A percentile compares a stretch with the other conserved stretches of the same genome.
Evolutionary conservation across 2,797 vertebrate genomes (phyloP).

Genomic region (Anabacerthia variegaticeps): DNA sequence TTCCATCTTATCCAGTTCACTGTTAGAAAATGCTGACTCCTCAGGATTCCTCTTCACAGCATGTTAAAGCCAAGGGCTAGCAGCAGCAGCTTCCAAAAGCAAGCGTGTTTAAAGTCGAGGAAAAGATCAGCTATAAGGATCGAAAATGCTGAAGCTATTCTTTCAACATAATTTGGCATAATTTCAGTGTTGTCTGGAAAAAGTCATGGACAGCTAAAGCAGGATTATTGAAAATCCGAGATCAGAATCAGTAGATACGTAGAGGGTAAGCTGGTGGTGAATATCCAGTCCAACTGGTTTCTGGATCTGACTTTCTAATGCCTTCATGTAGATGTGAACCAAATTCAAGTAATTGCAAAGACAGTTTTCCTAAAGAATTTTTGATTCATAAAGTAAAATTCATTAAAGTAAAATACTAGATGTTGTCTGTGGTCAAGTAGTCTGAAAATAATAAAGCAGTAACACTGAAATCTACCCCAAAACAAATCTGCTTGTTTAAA

Average conservation of each 20-base stretch:
- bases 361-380: not conserved
- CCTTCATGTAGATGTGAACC: not conserved
- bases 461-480: not conserved
- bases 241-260: not conserved
- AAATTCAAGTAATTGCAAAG: not conserved
- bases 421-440: not conserved
- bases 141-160: not conserved
- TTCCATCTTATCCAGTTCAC: constrained; percentile 32
- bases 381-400: not conserved
- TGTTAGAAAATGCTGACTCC: constrained; percentile 51
- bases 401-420: not conserved
- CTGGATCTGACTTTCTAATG: not conserved
- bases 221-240: not conserved
- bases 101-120: not conserved
- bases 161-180: not conserved
- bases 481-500: not conserved
- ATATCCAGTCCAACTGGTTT: not conserved
- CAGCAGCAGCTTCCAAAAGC: constrained; percentile 45
- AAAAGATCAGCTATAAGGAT: not conserved
- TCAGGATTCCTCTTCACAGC: not conserved
- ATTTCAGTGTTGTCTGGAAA: not conserved
- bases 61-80: constrained; percentile 58
- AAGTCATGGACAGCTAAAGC: not conserved
- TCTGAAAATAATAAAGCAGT: not conserved
- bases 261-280: not conserved